phyloP scores from a whole-genome alignment of 2,888 invertebrate genomes.

The Palloptera scutellata region DNA sequence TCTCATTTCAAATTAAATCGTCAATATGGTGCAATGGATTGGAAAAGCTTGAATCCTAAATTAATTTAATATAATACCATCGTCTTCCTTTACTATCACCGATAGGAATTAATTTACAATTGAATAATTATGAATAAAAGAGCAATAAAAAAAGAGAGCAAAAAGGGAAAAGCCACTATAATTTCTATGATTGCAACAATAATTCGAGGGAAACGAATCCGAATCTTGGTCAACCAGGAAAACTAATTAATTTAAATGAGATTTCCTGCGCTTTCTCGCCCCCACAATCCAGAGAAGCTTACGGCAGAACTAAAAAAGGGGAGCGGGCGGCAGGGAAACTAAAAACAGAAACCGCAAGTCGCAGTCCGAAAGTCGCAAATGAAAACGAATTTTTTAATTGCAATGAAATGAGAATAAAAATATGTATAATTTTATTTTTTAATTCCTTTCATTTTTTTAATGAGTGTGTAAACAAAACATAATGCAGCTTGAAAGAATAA shows the following conservation, averaged over 20 bases:
- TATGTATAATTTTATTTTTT: conserved; percentile 21
- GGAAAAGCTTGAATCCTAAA: too few relatives aligned
- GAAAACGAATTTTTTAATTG: conserved; percentile 30
- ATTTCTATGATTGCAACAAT: conserved; percentile 2
- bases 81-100: too few relatives aligned
- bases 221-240: conserved; percentile 29
- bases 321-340: not conserved
- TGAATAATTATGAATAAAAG: not conserved
- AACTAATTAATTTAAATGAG: conserved; percentile 34
- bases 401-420: conserved; percentile 24
- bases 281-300: conserved; percentile 4
- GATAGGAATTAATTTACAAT: not conserved
- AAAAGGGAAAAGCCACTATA: conserved; percentile 18
- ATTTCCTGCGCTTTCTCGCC: conserved; percentile 24
- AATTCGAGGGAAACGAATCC: conserved; percentile 10
- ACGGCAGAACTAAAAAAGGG: not conserved
- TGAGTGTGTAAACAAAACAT: not conserved
- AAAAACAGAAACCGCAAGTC: conserved; percentile 1
- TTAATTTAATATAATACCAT: too few relatives aligned
- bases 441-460: conserved; percentile 12
- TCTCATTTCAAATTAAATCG: too few relatives aligned
- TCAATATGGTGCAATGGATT: too few relatives aligned
- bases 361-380: conserved; percentile 20
- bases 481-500: not conserved
- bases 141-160: not conserved